Evolutionary conservation across 1,140 invertebrate species (phyloP), one percentile per base, ranked within the genome.

Genomic region (Aphaenogaster rudis): DNA sequence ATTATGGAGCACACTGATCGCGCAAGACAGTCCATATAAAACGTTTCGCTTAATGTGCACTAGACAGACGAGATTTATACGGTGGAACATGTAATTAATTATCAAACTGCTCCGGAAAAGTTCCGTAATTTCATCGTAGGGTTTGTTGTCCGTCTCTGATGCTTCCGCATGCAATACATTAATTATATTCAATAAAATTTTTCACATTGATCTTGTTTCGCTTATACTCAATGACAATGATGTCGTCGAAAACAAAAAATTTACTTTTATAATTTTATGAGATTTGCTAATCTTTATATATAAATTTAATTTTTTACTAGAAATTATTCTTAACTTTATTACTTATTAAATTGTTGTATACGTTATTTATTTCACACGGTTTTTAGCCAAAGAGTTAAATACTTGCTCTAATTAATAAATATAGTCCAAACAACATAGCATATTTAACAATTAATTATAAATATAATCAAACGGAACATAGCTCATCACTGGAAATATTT

Each of bases 41-140:
- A 90, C 64, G 69, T 79, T 72, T 69, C 85, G 88, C 79, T 87
- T 76, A 89, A 90, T 87, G 79, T 86, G 59, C 48, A 45, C 39
- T 48, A 59, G 79, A 79, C 86, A 71, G 50, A 9, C 36, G 59
- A 84, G 89, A 89, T 90, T 89, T 90, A 90, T 85, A 33, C 59
- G 61, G 54, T 57, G 15, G 45, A 59, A 54, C 59, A 79, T 39
- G 57, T 89, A 85, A 90, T 90, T 90, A 90, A 90, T 90, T 90
- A 89, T 84, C 88, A 66, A 78, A 61, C 88, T 77, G 77, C 66
- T 87, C 52, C 50, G 80, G 48, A 64, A 69, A 82, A 87, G 50
- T 84, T 87, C 67, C 66, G 67, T 28, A 52, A 74, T 66, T 89
- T 39, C 36, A 45, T 48, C 69, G 15, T 15, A 54, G 11, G n/a